Percentiles rank a stretch among this genome's conserved stretches.
These are phyloP conservation scores for Lydus trimaculatus DNA, from an alignment of 2,888 invertebrate species.

Conservation along the genomic window DNA sequence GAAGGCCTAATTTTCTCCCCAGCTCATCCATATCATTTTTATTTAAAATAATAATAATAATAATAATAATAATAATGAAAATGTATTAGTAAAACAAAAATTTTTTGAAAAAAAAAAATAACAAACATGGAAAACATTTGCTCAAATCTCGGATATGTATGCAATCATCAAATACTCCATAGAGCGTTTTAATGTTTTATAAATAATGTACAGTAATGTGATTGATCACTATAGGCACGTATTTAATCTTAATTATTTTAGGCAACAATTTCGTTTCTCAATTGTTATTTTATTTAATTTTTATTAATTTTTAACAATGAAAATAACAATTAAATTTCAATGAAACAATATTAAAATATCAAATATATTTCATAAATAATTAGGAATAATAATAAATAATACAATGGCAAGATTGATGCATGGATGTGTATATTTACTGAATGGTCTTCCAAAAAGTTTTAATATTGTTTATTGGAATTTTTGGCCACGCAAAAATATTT, in stretches of 20 bases:
- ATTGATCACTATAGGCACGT: constrained; percentile 45
- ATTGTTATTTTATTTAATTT: constrained; percentile 17
- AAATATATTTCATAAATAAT: constrained; percentile 31
- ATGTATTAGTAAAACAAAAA: not conserved
- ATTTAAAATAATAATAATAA: not conserved
- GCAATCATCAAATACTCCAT: constrained; percentile 36
- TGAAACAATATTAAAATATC: constrained; percentile 41
- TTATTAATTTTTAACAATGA: constrained; percentile 19
- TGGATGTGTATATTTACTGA: constrained; percentile 48
- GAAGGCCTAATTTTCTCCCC: not conserved
- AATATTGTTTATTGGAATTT: constrained; percentile 47
- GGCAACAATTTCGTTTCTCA: constrained; percentile 4
- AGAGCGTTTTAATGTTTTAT: constrained; percentile 36
- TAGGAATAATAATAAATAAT: constrained; percentile 27
- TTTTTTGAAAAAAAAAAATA: not conserved
- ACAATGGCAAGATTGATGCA: constrained; percentile 35
- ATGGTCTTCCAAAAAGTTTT: constrained; percentile 54
- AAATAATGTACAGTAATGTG: constrained; percentile 37
- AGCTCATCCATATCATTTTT: constrained; percentile 4
- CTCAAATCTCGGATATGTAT: constrained; percentile 37
- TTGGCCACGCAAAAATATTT: constrained; percentile 29
- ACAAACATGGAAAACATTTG: constrained; percentile 32
- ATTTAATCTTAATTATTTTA: constrained; percentile 26
- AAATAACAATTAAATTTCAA: constrained; percentile 33
- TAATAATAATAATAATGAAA: not conserved